Evolutionary conservation across 2,888 invertebrate species (phyloP).

Genomic region (Polydrusus cervinus): DNA sequence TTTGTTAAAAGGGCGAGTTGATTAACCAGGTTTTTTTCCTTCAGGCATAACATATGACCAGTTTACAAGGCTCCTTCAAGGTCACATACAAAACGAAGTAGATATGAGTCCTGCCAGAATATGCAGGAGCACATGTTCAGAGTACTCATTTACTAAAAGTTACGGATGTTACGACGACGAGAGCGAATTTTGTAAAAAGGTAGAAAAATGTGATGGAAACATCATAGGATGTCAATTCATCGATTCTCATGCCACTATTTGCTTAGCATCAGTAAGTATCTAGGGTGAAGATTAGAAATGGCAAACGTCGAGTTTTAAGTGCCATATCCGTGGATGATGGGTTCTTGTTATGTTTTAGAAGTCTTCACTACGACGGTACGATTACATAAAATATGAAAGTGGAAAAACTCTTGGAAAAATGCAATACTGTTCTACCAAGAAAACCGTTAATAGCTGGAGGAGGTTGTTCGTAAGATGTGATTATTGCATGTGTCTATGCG

Average conservation of each 20-base stretch:
- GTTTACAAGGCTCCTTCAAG: conserved; percentile 84
- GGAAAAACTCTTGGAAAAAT: conserved; percentile 78
- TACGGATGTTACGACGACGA: conserved; percentile 58
- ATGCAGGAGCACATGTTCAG: conserved; percentile 75
- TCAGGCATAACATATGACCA: conserved; percentile 79
- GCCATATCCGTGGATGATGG: too few relatives aligned
- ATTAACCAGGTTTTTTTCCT: too few relatives aligned
- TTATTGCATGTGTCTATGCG: conserved; percentile 91
- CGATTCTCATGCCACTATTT: conserved; percentile 66
- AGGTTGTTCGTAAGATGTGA: conserved; percentile 91
- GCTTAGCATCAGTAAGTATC: background rate
- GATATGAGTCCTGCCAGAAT: conserved; percentile 81
- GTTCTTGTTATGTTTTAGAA: too few relatives aligned
- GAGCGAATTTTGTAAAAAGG: conserved; percentile 56
- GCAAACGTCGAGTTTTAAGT: too few relatives aligned
- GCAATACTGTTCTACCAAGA: conserved; percentile 72
- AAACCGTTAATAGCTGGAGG: conserved; percentile 89
- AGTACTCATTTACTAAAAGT: conserved; percentile 52
- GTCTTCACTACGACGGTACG: too few relatives aligned
- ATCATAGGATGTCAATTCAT: conserved; percentile 57
- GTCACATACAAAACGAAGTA: conserved; percentile 88
- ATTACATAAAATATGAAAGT: conserved; percentile 87
- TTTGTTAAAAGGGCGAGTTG: too few relatives aligned
- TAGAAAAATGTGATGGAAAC: conserved; percentile 56
- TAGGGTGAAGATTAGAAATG: too few relatives aligned